phyloP scores from a whole-genome alignment of 2,888 invertebrate species.

The Ornithoptera alexandrae region DNA sequence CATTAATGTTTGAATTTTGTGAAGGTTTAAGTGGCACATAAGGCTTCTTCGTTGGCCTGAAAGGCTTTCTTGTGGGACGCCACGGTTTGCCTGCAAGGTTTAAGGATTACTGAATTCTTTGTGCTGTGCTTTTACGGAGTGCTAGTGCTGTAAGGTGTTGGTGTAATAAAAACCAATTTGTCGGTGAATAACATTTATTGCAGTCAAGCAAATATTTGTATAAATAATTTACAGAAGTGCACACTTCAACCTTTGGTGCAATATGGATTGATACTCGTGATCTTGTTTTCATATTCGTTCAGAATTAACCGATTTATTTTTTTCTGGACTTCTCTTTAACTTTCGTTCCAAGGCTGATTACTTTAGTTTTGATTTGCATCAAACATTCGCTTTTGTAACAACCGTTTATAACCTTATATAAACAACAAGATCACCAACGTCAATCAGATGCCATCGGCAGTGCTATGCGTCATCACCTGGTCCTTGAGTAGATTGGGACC shows the following conservation, averaged over 20 bases:
- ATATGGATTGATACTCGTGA: constrained; percentile 63
- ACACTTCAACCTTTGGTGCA: constrained; percentile 54
- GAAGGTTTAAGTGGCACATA: constrained; percentile 74
- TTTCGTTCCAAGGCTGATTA: not conserved
- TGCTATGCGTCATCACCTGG: constrained; percentile 73
- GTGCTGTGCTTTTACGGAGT: constrained; percentile 53
- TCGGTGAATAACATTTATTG: constrained; percentile 75
- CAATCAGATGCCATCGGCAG: constrained; percentile 61
- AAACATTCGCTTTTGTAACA: not conserved
- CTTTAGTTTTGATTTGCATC: not conserved
- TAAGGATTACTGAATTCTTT: constrained; percentile 67
- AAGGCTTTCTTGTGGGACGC: constrained; percentile 67
- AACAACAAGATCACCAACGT: constrained; percentile 67
- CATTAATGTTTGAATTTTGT: constrained; percentile 58
- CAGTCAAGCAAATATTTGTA: constrained; percentile 63
- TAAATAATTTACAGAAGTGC: constrained; percentile 60
- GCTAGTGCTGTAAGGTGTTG: constrained; percentile 70
- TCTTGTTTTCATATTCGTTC: constrained; percentile 49
- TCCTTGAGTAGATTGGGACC: constrained; percentile 63
- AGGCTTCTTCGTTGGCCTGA: constrained; percentile 73
- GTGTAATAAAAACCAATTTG: constrained; percentile 79
- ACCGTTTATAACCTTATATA: not conserved
- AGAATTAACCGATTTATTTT: not conserved
- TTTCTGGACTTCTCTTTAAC: not conserved
- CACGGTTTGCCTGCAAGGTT: constrained; percentile 76